Base-by-base conservation (phyloP, 2,113 vertebrate genomes). In the Perca schrenkii region DNA sequence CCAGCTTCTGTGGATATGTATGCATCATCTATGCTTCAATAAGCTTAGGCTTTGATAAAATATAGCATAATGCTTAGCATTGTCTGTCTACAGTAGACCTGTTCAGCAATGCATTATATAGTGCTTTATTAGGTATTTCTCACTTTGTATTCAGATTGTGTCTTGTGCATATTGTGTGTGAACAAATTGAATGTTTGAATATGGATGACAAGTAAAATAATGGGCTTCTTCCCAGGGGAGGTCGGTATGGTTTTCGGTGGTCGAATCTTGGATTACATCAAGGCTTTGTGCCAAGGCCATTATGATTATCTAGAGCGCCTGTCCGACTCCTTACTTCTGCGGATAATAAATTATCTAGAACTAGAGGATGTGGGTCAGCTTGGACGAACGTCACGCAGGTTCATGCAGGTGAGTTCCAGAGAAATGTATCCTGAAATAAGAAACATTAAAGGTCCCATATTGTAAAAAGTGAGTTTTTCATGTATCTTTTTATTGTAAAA, bases 291-390 rank as follows among this genome's bases (percentile, higher is more conserved):
- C 73, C 16, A 52, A 86, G 96, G 96, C 63, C 93, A 93, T 68
- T 95, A 87, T 71, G 95, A 97, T 93, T 97, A 96, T 93, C 94
- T 99, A 72, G 93, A 96, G 34, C 62, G 25, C 60, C 95, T 99
- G 79, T 90, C 97, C 11, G 95, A 97, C 70, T 36, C 58, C 0
- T 76, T 97, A 82, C 95, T 98, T 6, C 90, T 97, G 71, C 87
- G 67, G 49, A 96, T 97, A 53, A 90, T 97, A 88, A 95, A 90
- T 86, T 93, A 95, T 78, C 95, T 98, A 85, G 94, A 96, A 63
- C 94, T 97, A 47, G 96, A 98, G 88, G 96, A 97, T 64, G 89
- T 96, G 81, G 88, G 91, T 80, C 95, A 91, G 25, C 94, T 97
- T 58, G 94, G 93, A 84, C 92, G 91, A 82, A 96, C 96, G 8